These are phyloP conservation scores for Mesitornis unicolor DNA, from an alignment of 2,113 vertebrate genomes.

Conservation along the genomic window DNA sequence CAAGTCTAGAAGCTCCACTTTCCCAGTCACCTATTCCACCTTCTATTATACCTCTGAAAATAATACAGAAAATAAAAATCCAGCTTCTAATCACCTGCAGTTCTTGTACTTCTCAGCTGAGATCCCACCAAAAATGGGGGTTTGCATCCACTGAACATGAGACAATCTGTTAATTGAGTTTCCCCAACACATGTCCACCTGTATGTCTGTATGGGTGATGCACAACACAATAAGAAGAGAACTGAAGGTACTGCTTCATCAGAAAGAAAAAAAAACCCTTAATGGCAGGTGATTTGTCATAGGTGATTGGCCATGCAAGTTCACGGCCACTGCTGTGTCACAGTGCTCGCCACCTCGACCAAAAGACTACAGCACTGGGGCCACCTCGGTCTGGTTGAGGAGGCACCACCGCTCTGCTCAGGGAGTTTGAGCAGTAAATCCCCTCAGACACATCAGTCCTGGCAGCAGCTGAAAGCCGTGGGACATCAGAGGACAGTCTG, in stretches of 20 bases:
- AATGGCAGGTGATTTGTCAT: not conserved
- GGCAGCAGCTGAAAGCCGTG: not conserved
- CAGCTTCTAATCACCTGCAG: not conserved
- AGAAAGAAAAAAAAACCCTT: not conserved
- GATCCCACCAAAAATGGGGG: not conserved
- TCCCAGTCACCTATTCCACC: not conserved
- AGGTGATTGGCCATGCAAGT: too few species aligned
- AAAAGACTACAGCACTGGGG: not conserved
- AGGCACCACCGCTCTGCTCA: not conserved
- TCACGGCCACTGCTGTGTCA: not conserved
- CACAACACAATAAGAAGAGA: not conserved
- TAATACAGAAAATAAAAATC: too few species aligned
- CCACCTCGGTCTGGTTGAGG: not conserved
- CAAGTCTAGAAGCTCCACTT: not conserved
- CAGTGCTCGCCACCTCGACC: too few species aligned
- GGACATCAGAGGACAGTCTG: fast-evolving
- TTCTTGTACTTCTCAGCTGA: not conserved
- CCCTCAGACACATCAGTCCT: not conserved
- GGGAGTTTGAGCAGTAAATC: not conserved
- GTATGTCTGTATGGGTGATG: not conserved
- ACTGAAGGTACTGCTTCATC: not conserved
- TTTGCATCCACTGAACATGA: not conserved
- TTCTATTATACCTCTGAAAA: not conserved
- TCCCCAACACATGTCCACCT: not conserved
- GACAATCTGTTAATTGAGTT: not conserved